These are phyloP conservation scores for Promerops cafer DNA, from an alignment of 2,113 vertebrate species.

Conservation along the genomic window DNA sequence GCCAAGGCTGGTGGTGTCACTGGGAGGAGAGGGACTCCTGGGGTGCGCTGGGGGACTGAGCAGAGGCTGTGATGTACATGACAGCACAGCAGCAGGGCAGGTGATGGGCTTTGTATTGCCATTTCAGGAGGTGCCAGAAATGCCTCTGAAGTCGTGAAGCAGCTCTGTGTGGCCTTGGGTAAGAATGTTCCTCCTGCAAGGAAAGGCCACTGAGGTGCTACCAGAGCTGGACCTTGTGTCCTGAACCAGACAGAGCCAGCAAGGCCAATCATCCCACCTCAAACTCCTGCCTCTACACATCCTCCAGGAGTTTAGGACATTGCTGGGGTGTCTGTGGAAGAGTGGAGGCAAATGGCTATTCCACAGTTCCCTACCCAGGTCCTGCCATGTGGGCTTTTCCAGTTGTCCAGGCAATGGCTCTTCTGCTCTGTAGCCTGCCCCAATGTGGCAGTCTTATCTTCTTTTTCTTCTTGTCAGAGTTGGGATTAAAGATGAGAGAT, in stretches of 20 bases:
- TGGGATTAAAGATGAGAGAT: too few species aligned
- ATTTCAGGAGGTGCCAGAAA: not conserved
- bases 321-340: not conserved
- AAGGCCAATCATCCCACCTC: not conserved
- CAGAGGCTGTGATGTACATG: not conserved
- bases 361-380: not conserved
- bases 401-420: not conserved
- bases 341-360: not conserved
- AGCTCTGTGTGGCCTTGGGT: not conserved
- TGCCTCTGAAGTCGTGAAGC: not conserved
- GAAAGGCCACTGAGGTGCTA: not conserved
- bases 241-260: not conserved
- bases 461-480: too few species aligned
- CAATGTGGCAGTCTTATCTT: too few species aligned
- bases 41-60: not conserved
- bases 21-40: not conserved
- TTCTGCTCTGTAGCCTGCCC: not conserved
- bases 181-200: not conserved
- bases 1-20: not conserved
- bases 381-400: not conserved
- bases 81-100: not conserved
- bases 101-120: not conserved
- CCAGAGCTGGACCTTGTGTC: not conserved
- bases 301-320: not conserved
- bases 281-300: not conserved